Percentiles rank a stretch among this genome's conserved stretches.
Evolutionary conservation across 2,113 vertebrate genomes (phyloP).

Genomic region (Seriola quinqueradiata): DNA sequence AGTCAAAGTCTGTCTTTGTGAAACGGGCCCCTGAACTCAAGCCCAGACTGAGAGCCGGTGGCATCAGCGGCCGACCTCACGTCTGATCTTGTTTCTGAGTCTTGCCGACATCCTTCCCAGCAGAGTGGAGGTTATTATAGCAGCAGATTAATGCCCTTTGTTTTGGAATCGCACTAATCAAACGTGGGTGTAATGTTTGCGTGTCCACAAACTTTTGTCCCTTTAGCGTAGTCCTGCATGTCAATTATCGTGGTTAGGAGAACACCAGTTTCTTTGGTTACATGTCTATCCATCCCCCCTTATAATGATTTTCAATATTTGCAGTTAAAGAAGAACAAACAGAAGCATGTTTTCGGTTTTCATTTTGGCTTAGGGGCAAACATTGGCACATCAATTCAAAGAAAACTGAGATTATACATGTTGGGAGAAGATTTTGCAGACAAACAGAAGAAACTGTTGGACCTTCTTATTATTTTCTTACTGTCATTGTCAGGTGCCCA

Average conservation of each 20-base stretch:
- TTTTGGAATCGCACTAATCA: background rate
- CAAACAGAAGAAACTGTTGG: background rate
- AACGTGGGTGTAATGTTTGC: background rate
- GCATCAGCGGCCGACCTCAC: background rate
- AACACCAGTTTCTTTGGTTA: no score
- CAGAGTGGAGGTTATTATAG: background rate
- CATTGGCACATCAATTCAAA: background rate
- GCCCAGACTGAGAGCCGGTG: no score
- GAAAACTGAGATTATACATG: background rate
- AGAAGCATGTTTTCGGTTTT: no score
- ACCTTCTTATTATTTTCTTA: background rate
- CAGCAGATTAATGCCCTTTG: background rate
- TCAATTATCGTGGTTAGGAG: background rate
- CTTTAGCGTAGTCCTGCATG: background rate
- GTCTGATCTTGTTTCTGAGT: background rate
- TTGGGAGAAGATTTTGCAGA: no score
- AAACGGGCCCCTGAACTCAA: background rate
- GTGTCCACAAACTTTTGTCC: background rate
- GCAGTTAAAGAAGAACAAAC: no score
- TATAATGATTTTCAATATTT: background rate
- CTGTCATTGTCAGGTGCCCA: background rate
- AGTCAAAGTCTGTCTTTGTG: no score
- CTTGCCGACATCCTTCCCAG: background rate
- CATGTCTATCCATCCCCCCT: background rate
- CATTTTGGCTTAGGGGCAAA: background rate